phyloP scores from a whole-genome alignment of 2,888 invertebrate genomes.

The Drosophila mettleri region DNA sequence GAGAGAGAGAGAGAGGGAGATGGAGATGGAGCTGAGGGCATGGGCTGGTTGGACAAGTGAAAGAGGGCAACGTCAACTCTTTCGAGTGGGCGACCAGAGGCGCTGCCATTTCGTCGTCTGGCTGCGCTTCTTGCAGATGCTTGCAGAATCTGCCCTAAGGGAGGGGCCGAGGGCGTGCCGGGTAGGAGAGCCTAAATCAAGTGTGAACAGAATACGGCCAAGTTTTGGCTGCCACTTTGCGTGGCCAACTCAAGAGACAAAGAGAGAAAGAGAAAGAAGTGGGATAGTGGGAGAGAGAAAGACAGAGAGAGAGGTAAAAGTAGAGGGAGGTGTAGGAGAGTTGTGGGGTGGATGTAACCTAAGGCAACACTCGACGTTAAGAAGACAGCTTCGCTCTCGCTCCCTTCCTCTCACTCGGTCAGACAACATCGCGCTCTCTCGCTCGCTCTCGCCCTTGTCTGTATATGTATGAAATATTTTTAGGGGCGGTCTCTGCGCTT shows the following conservation, averaged over 20 bases:
- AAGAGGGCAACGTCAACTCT: constrained; percentile 73
- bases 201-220: constrained; percentile 76
- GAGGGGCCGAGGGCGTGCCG: background rate
- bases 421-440: background rate
- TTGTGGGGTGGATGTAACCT: constrained; percentile 33
- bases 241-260: constrained; percentile 23
- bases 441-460: constrained; percentile 28
- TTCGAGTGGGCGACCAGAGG: constrained; percentile 67
- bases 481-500: constrained; percentile 82
- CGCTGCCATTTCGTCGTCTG: constrained; percentile 80
- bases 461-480: constrained; percentile 81
- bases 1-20: no score
- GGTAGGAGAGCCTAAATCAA: constrained; percentile 52
- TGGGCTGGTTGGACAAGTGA: constrained; percentile 51
- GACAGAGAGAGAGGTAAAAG: background rate
- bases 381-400: constrained; percentile 20
- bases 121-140: constrained; percentile 51
- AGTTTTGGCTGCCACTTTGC: constrained; percentile 67
- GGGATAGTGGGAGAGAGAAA: no score
- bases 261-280: background rate
- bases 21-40: background rate
- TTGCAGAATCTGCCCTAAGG: constrained; percentile 19
- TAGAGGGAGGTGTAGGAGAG: constrained; percentile 11
- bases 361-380: constrained; percentile 43
- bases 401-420: constrained; percentile 4